Evolutionary conservation across 2,888 invertebrate genomes (phyloP).

Genomic region (Pammene fasciana): DNA sequence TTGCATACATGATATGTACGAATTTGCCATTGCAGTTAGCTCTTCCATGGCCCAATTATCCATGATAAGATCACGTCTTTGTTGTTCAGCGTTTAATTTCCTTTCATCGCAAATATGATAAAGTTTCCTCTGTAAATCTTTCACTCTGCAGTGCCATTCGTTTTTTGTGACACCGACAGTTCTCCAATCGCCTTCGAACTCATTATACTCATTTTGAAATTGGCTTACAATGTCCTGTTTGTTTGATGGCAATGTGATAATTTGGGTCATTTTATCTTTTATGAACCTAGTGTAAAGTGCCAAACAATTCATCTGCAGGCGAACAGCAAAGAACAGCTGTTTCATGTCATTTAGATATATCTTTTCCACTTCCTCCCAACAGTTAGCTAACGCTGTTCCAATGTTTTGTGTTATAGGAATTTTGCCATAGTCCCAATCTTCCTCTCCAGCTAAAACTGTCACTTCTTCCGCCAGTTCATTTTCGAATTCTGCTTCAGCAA

Average conservation of each 20-base stretch:
- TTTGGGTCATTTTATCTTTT: conserved; percentile 80
- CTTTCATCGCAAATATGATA: conserved; percentile 83
- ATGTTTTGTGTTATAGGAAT: conserved; percentile 66
- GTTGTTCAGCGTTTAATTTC: conserved; percentile 79
- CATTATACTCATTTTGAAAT: conserved; percentile 85
- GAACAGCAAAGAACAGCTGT: conserved; percentile 82
- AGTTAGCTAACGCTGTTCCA: conserved; percentile 69
- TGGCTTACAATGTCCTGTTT: conserved; percentile 82
- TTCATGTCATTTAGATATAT: conserved; percentile 80
- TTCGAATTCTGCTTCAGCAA: conserved; percentile 54
- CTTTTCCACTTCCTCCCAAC: conserved; percentile 81
- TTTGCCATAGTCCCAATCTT: conserved; percentile 76
- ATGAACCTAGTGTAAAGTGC: conserved; percentile 83
- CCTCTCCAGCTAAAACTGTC: conserved; percentile 68
- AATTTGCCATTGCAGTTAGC: conserved; percentile 79
- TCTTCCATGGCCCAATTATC: conserved; percentile 84
- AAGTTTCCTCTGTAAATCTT: conserved; percentile 77
- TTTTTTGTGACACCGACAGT: conserved; percentile 82
- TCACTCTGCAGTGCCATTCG: conserved; percentile 84
- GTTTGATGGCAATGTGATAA: conserved; percentile 81
- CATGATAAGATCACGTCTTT: conserved; percentile 76
- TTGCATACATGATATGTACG: conserved; percentile 83
- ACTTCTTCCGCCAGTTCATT: conserved; percentile 54
- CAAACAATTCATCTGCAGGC: conserved; percentile 80
- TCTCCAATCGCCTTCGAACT: conserved; percentile 83